Percentiles rank a stretch among this genome's conserved stretches.
phyloP scores from a whole-genome alignment of 2,888 invertebrate species.

The Molanna angustata region DNA sequence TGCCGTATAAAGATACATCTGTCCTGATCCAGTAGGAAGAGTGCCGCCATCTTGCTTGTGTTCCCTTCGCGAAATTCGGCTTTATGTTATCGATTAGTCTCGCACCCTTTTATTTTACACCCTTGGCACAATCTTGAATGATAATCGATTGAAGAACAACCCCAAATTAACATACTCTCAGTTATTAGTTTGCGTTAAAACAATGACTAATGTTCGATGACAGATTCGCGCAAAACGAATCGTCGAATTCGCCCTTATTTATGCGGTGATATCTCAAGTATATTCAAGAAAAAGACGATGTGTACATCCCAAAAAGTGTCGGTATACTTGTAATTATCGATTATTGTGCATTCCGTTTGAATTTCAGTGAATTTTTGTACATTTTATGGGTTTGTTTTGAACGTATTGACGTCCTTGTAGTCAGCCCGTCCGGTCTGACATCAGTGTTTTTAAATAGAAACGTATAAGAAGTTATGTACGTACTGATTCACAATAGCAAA shows the following conservation, averaged over 20 bases:
- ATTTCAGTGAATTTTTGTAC: too few relatives aligned
- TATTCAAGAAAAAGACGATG: too few relatives aligned
- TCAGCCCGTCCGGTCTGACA: slow-evolving; percentile 14
- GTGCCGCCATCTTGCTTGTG: slow-evolving; percentile 22
- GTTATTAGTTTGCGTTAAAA: too few relatives aligned
- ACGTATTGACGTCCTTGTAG: not conserved
- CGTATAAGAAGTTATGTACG: too few relatives aligned
- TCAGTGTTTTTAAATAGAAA: slow-evolving; percentile 29
- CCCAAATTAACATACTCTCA: slow-evolving; percentile 2
- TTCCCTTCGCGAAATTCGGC: slow-evolving; percentile 16
- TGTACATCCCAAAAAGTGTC: too few relatives aligned
- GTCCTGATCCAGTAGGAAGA: slow-evolving; percentile 8
- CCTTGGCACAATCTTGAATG: slow-evolving; percentile 13
- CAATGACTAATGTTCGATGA: too few relatives aligned
- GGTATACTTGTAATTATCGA: too few relatives aligned
- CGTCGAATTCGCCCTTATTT: too few relatives aligned
- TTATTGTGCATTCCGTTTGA: too few relatives aligned
- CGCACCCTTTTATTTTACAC: slow-evolving; percentile 18
- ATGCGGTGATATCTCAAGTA: too few relatives aligned
- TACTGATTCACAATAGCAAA: slow-evolving; percentile 13
- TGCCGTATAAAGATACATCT: slow-evolving; percentile 18
- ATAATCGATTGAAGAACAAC: slow-evolving; percentile 14
- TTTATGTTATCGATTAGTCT: slow-evolving; percentile 20
- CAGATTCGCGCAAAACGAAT: too few relatives aligned
- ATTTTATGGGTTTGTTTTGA: slow-evolving; percentile 17